Conservation (phyloP, 2,113 vertebrate genomes). For the Sinosuthora webbiana region DNA sequence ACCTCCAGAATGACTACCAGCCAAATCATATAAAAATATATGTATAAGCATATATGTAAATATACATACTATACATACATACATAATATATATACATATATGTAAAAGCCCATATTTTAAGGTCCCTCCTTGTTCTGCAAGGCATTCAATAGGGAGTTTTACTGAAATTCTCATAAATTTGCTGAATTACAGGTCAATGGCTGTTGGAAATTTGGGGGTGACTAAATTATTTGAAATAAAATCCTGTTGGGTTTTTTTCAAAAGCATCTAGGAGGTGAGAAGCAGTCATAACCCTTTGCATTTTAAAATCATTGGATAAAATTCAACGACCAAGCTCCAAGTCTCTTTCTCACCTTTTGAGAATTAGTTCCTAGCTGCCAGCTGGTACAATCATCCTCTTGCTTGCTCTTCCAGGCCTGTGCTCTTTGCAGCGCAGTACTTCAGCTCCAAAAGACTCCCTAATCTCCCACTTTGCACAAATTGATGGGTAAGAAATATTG, state of each 20-base stretch:
- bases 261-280: not conserved
- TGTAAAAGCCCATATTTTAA: not conserved
- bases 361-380: not conserved
- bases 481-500: not conserved
- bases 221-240: not conserved
- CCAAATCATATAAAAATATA: too few species aligned
- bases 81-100: too few species aligned
- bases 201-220: not conserved
- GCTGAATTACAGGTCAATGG: not conserved
- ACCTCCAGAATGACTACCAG: not conserved
- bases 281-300: not conserved
- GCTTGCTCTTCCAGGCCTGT: not conserved
- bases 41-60: too few species aligned
- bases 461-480: not conserved
- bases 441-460: not conserved
- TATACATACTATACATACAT: too few species aligned
- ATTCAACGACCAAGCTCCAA: not conserved
- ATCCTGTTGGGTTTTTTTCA: not conserved
- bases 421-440: not conserved
- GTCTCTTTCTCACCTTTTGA: not conserved
- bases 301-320: not conserved
- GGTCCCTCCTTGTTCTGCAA: not conserved
- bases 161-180: not conserved
- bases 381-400: not conserved
- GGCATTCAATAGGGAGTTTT: not conserved